Percentiles rank a stretch among this genome's conserved stretches.
Evolutionary conservation across 2,113 vertebrate species (phyloP).

Genomic region (Centropristis striata): DNA sequence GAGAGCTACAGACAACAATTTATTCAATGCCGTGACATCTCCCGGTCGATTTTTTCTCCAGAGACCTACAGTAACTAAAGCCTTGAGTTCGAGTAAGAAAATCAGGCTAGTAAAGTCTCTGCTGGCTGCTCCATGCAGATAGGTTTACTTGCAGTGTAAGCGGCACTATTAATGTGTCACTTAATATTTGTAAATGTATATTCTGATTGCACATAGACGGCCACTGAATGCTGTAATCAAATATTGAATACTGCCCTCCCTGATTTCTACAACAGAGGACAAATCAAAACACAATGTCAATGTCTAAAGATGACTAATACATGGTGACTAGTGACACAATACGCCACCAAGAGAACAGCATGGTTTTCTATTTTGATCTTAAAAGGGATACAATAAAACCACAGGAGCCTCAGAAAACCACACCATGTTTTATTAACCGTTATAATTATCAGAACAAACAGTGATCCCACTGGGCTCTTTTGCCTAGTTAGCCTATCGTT

Average conservation of each 20-base stretch:
- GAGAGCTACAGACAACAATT: slow-evolving; percentile 30
- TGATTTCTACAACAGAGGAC: neutral
- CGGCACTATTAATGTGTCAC: neutral
- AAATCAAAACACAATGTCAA: neutral
- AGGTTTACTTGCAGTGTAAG: neutral
- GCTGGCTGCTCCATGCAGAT: slow-evolving; percentile 8
- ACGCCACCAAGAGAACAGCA: neutral
- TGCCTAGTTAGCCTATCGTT: no score
- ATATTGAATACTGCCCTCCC: neutral
- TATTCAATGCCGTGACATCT: slow-evolving; percentile 40
- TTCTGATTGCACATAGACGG: neutral
- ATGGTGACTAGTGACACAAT: neutral
- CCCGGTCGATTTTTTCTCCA: slow-evolving; percentile 30
- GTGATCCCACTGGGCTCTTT: no score
- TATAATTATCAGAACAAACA: no score
- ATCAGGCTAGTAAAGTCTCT: neutral
- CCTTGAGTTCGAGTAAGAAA: slow-evolving; percentile 26
- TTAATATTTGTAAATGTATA: neutral
- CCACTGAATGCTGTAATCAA: neutral
- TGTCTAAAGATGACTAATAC: neutral
- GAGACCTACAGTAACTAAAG: slow-evolving; percentile 20
- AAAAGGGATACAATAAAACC: neutral
- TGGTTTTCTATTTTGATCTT: neutral
- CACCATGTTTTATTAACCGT: neutral
- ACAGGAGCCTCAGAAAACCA: neutral